Evolutionary conservation across 1,140 invertebrate species (phyloP), one percentile per base, ranked within the genome.

Genomic region (Pogonomyrmex barbatus): DNA sequence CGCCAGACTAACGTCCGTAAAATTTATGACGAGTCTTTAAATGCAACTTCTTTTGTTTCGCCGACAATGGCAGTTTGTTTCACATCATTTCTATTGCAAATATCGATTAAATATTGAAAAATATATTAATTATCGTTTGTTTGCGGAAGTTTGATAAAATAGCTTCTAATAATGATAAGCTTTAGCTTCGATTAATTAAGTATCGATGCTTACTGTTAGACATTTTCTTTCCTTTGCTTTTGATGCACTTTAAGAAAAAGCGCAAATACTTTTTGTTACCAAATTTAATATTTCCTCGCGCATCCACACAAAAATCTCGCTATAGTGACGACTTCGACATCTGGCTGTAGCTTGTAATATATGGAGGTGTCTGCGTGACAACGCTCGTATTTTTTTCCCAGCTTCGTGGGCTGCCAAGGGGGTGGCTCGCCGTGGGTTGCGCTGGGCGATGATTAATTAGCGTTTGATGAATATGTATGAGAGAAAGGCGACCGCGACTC

Each of bases 401-500:
- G 82, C 60, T 78, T 58, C 58, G 75, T 50, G 52, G 24, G 73
- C 67, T 79, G 76, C 82, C 78, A 81, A 88, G 86, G 87, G 90
- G 88, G 89, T 79, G 84, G 65, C 52, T 65, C 76, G 87, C 71
- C 52, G 67, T 86, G 87, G 90, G 88, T 90, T 24, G 88, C 91
- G 71, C 90, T 90, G 65, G 88, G 90, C 91, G 93, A 94, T 94
- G 94, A 94, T 94, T 94, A 94, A 94, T 94, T 94, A 94, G 93
- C 92, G 92, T 94, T 94, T 94, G 94, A 94, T 94, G 93, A 94
- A 94, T 94, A 94, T 94, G 94, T 93, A 94, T 95, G 93, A 94
- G 93, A 86, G 91, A 89, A 92, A 92, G 91, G 90, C 89, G 82
- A 87, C 88, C 89, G 83, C 81, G 85, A 85, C 88, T 91, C 87